These are phyloP conservation scores for Trimorus sp. DNA, from an alignment of 2,888 invertebrate species.

Conservation along the genomic window DNA sequence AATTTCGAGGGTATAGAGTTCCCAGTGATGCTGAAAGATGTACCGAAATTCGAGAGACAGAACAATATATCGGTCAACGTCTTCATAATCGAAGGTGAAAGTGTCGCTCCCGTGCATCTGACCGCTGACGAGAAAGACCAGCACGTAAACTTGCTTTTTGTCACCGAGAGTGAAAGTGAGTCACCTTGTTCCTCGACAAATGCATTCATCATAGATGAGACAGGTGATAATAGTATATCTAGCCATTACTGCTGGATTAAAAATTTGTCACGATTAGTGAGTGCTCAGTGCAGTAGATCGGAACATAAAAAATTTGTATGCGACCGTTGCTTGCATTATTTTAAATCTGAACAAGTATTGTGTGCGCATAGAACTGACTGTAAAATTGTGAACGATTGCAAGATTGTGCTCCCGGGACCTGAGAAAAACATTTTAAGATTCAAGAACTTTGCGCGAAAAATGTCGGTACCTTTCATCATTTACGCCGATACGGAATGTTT, in stretches of 20 bases:
- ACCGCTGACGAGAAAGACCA: conserved; percentile 16
- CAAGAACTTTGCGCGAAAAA: conserved; percentile 16
- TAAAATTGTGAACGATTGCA: not conserved
- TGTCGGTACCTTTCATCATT: conserved; percentile 16
- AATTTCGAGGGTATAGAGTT: conserved; percentile 46
- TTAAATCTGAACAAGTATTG: too few relatives aligned
- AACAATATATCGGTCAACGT: conserved; percentile 47
- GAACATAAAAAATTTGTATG: not conserved
- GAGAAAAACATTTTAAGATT: conserved; percentile 6
- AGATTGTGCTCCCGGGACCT: not conserved
- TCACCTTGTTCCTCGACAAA: too few relatives aligned
- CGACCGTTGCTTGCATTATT: conserved; percentile 24
- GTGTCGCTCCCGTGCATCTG: conserved; percentile 7
- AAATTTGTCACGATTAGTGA: too few relatives aligned
- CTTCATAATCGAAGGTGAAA: conserved; percentile 13
- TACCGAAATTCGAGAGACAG: conserved; percentile 47
- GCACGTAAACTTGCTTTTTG: conserved; percentile 32
- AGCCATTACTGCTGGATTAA: too few relatives aligned
- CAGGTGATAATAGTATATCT: too few relatives aligned
- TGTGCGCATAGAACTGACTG: too few relatives aligned
- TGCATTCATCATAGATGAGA: too few relatives aligned
- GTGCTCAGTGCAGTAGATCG: too few relatives aligned
- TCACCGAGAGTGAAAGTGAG: too few relatives aligned
- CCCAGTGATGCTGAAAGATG: conserved; percentile 18
- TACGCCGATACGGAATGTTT: conserved; percentile 28